Conservation (phyloP, 2,113 vertebrate species). For the Aramus guarauna region DNA sequence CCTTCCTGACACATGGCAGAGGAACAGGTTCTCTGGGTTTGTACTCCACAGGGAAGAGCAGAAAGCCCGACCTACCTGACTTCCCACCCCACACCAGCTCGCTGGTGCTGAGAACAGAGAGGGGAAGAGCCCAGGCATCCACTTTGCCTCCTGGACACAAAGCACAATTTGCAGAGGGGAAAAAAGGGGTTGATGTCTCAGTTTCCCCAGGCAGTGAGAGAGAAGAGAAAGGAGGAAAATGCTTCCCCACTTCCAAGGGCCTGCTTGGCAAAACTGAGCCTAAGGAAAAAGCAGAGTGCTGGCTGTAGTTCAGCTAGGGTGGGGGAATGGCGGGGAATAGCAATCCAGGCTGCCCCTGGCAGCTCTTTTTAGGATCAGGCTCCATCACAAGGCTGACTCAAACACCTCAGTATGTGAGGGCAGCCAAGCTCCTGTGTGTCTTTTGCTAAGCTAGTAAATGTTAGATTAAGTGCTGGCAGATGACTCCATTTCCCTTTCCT, state of each 20-base stretch:
- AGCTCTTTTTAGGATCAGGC: neutral
- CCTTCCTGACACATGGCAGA: neutral
- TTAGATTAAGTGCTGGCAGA: constrained; percentile 1
- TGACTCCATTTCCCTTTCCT: neutral
- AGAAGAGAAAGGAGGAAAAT: neutral
- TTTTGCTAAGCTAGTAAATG: neutral
- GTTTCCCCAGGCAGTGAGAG: neutral
- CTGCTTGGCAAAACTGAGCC: neutral
- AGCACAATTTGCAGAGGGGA: neutral
- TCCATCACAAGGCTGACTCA: neutral
- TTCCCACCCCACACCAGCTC: neutral
- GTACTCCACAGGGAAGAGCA: neutral
- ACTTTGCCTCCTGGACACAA: rapidly evolving
- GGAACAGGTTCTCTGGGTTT: neutral
- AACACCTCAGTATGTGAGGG: neutral
- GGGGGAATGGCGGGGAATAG: neutral
- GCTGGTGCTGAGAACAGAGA: neutral
- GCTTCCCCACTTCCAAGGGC: neutral
- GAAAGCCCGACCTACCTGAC: neutral
- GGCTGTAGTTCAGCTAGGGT: neutral
- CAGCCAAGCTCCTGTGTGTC: neutral
- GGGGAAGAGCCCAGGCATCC: neutral
- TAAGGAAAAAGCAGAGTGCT: neutral
- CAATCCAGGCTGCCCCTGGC: neutral
- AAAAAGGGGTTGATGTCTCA: neutral